Evolutionary conservation across 2,797 vertebrate species (phyloP), one percentile per base, ranked within the genome.

Genomic region (Syndactyla subalaris): DNA sequence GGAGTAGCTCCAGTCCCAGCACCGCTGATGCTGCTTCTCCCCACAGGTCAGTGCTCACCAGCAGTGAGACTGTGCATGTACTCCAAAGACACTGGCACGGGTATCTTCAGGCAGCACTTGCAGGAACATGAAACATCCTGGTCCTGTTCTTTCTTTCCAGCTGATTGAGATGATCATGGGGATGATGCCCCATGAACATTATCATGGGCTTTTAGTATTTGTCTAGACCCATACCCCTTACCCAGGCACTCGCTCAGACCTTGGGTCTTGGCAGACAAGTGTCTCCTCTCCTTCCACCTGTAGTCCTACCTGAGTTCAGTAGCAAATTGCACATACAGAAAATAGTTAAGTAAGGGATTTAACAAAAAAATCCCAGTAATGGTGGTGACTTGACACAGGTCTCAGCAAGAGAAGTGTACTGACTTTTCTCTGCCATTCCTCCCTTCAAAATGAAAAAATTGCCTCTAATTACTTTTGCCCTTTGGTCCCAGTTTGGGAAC

Each of bases 161-260:
- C 8, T 68, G 24, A 52, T 4, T 36, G 8, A 70, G 61, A 17
- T 7, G 3, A 23, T 81, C 10, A 52, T 3, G 41, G 27, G 74
- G 52, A 23, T 7, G 3, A 30, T 78, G 9, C 18, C 27, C 24
- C 0, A 0, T 45, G 32, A 87, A 63, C 7, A 2, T 10, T 34
- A 26, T 13, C 20, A 48, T 7, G 30, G 22, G 21, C 15, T 70
- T 59, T 23, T 26, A 54, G 24, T 27, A 14, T 52, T 67, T 65
- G 51, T 68, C 46, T 76, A 55, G 59, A 65, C 6, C 22, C 26
- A 49, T 8, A 15, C 2, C 12, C 18, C 38, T 46, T 70, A 23
- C 29, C 23, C 27, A 72, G 34, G 38, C 59, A 61, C 7, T 3
- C 8, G 8, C 29, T 89, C 49, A 79, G 49, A 72, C 36, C 45